These are phyloP conservation scores for Epizoanthus fatuus DNA, from an alignment of 92 coral and sea anemone genomes.

Conservation along the genomic window DNA sequence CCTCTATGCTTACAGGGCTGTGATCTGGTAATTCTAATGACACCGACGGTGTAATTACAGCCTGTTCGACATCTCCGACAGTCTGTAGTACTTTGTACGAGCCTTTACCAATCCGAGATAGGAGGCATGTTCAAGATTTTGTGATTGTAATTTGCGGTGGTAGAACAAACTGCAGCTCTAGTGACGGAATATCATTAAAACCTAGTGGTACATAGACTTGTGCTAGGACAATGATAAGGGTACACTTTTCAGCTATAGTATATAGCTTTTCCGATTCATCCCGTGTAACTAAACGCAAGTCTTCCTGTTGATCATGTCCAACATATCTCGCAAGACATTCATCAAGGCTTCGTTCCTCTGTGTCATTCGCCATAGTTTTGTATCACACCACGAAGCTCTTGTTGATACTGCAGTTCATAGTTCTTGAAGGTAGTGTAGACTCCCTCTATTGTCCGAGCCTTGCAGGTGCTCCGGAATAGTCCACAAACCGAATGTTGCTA, in stretches of 20 bases:
- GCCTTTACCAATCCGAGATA: neutral
- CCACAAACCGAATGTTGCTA: neutral
- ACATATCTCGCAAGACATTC: neutral
- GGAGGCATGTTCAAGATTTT: neutral
- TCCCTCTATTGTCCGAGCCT: too few relatives aligned
- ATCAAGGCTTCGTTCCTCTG: neutral
- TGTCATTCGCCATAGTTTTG: neutral
- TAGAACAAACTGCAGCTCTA: slow-evolving; percentile 5
- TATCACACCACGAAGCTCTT: neutral
- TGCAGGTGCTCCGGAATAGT: neutral
- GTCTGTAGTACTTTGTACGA: neutral
- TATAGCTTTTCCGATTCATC: neutral
- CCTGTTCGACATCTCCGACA: neutral
- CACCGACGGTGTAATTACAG: neutral
- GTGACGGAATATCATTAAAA: neutral
- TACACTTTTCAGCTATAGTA: neutral
- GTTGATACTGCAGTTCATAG: neutral
- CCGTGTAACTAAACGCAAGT: neutral
- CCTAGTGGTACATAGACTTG: neutral
- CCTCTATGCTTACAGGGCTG: neutral
- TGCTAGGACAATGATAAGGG: slow-evolving; percentile 1
- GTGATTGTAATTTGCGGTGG: neutral
- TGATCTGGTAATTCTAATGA: neutral
- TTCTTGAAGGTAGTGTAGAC: neutral
- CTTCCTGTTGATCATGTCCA: neutral